These are phyloP conservation scores for Anabacerthia variegaticeps DNA, from an alignment of 2,797 vertebrate species.

Conservation along the genomic window DNA sequence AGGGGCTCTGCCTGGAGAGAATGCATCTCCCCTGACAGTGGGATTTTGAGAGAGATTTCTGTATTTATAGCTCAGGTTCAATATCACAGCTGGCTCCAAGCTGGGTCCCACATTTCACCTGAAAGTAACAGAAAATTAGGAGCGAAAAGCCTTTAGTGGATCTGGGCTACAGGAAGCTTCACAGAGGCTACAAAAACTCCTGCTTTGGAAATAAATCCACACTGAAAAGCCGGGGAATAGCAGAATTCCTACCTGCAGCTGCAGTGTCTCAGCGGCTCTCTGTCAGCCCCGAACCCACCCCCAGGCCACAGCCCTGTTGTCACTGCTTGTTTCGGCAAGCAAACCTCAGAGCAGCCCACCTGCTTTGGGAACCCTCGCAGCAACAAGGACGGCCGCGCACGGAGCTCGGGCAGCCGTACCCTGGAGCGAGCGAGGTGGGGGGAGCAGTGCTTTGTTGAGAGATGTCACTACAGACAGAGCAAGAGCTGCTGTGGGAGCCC, in stretches of 20 bases:
- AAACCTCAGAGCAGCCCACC: not conserved
- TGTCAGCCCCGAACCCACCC: not conserved
- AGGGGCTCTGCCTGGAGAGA: not conserved
- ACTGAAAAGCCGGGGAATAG: not conserved
- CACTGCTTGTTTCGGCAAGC: not conserved
- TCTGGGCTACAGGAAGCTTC: not conserved
- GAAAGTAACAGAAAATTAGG: not conserved
- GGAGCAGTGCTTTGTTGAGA: not conserved
- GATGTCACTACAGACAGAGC: not conserved
- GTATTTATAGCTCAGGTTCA: not conserved
- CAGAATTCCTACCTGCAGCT: not conserved
- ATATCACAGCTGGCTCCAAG: not conserved
- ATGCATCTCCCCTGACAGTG: not conserved
- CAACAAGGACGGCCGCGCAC: fast-evolving
- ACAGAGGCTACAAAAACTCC: not conserved
- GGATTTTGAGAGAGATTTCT: not conserved
- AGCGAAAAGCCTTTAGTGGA: not conserved
- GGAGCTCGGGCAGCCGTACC: fast-evolving
- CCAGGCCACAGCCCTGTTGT: not conserved
- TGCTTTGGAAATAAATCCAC: not conserved
- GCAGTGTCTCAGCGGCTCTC: not conserved
- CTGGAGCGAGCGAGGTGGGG: fast-evolving
- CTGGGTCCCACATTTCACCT: not conserved
- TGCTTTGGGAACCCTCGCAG: fast-evolving
- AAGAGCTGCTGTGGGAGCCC: not conserved